A percentile compares a stretch with the other conserved stretches of the same genome.
Evolutionary conservation across 2,888 invertebrate species (phyloP).

Genomic region (Anaspis maculata): DNA sequence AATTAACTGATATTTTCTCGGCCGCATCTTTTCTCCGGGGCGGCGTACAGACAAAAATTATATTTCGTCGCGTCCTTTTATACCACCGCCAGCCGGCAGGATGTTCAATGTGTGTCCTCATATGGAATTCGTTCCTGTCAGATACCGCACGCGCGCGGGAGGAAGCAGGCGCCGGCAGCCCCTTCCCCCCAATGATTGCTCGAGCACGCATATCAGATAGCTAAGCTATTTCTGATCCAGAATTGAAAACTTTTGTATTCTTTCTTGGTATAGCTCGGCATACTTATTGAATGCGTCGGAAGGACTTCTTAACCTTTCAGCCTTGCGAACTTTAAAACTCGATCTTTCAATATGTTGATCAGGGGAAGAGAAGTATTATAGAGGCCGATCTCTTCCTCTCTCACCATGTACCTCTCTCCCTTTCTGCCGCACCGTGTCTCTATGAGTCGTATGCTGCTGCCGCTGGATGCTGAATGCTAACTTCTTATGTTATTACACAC

Average conservation of each 20-base stretch:
- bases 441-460: no score
- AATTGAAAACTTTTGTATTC: constrained; percentile 31
- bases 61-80: not conserved
- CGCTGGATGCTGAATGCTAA: no score
- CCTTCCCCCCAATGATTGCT: no score
- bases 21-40: no score
- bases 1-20: no score
- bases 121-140: constrained; percentile 3
- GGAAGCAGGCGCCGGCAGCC: constrained; percentile 4
- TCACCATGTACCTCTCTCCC: no score
- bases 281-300: constrained; percentile 25
- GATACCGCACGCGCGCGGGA: constrained; percentile 4
- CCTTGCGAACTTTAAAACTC: constrained; percentile 16
- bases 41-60: no score
- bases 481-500: constrained; percentile 9
- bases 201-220: constrained; percentile 29
- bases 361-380: constrained; percentile 6
- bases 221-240: constrained; percentile 26
- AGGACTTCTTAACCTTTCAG: constrained; percentile 20
- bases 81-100: not conserved
- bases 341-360: constrained; percentile 16
- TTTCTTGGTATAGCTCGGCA: constrained; percentile 22
- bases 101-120: no score
- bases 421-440: no score
- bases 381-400: not conserved